phyloP scores from a whole-genome alignment of 2,797 vertebrate species.

The Pelobates cultripes region DNA sequence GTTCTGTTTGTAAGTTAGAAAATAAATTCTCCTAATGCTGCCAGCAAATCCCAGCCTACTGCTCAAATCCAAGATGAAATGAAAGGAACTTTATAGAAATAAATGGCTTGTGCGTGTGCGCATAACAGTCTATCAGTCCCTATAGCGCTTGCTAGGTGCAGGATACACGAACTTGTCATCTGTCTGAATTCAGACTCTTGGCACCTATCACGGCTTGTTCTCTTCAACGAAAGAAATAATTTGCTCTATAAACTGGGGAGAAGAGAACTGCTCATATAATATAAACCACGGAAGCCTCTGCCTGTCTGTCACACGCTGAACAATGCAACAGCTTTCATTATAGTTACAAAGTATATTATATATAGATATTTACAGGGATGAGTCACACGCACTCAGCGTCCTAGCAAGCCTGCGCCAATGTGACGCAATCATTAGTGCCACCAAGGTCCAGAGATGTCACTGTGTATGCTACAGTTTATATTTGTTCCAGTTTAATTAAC shows the following conservation, averaged over 20 bases:
- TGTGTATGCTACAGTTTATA: too few relatives aligned
- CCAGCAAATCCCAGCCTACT: constrained; percentile 1
- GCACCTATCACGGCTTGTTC: constrained; percentile 15
- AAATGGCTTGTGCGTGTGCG: not conserved
- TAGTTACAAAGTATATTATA: too few relatives aligned
- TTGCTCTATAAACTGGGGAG: constrained; percentile 2
- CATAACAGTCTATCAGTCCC: not conserved
- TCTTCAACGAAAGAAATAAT: not conserved
- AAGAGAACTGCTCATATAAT: not conserved
- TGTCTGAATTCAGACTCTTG: constrained; percentile 13
- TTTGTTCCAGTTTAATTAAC: too few relatives aligned
- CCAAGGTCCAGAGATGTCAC: too few relatives aligned
- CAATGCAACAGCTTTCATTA: too few relatives aligned
- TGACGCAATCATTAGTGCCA: too few relatives aligned
- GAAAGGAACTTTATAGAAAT: constrained; percentile 5
- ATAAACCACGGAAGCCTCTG: not conserved
- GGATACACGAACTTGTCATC: not conserved
- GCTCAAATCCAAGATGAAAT: constrained; percentile 1
- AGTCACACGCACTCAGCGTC: too few relatives aligned
- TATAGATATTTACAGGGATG: too few relatives aligned
- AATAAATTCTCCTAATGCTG: not conserved
- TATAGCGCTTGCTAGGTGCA: not conserved
- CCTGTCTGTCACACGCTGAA: constrained; percentile 4
- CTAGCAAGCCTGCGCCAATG: too few relatives aligned
- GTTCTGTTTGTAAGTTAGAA: not conserved